Percentiles rank a stretch among this genome's conserved stretches.
Evolutionary conservation across 2,797 vertebrate species (phyloP).

Genomic region (Petrocephalus schoutedeni): DNA sequence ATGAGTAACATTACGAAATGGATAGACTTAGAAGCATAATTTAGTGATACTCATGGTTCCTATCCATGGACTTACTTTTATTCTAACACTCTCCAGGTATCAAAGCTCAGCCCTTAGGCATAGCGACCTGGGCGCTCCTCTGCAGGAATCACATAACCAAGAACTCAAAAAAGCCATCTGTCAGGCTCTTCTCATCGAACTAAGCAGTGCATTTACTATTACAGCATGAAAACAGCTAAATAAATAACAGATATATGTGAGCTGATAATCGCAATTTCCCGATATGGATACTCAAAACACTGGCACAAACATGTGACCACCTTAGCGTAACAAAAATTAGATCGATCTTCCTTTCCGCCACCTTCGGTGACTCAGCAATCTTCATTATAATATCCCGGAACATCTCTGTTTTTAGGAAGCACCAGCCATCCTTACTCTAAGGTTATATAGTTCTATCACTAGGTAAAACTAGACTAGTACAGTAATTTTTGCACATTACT

Average conservation of each 20-base stretch:
- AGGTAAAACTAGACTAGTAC: neutral
- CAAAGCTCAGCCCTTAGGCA: neutral
- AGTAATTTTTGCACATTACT: neutral
- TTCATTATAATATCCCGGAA: neutral
- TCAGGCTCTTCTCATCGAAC: neutral
- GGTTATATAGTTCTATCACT: neutral
- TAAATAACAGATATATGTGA: neutral
- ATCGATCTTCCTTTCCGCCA: neutral
- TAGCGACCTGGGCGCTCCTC: neutral
- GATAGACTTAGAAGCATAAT: neutral
- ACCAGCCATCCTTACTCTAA: neutral
- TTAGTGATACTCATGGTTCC: neutral
- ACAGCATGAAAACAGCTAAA: neutral
- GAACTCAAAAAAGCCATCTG: neutral
- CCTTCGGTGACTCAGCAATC: neutral
- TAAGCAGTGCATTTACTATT: neutral
- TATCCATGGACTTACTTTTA: neutral
- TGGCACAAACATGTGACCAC: too few species aligned
- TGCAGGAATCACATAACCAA: neutral
- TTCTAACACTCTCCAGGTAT: neutral
- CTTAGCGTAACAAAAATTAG: neutral
- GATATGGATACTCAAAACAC: too few species aligned
- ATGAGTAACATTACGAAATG: neutral
- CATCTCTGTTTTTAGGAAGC: neutral
- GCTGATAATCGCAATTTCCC: neutral